Conservation (phyloP, 2,888 invertebrate genomes). For the Pterostichus niger region DNA sequence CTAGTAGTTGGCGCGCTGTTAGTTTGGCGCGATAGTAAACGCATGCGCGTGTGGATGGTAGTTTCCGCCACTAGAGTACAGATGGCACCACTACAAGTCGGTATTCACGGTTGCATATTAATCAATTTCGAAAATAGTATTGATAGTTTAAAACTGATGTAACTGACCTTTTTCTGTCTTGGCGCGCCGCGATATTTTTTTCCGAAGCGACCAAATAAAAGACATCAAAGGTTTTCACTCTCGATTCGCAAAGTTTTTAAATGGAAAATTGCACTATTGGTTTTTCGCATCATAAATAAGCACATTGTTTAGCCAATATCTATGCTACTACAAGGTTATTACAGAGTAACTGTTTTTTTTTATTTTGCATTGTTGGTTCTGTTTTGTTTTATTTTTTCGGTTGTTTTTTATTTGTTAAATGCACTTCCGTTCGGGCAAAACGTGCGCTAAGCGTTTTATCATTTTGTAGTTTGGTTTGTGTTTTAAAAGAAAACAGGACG, state of each 20-base stretch:
- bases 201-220: slow-evolving; percentile 62
- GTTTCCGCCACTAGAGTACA: slow-evolving; percentile 73
- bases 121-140: slow-evolving; percentile 66
- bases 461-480: slow-evolving; percentile 38
- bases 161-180: slow-evolving; percentile 64
- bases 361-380: slow-evolving; percentile 52
- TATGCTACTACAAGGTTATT: slow-evolving; percentile 65
- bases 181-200: slow-evolving; percentile 59
- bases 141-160: slow-evolving; percentile 51
- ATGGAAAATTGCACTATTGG: slow-evolving; percentile 67
- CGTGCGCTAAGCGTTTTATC: slow-evolving; percentile 57
- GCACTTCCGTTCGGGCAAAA: slow-evolving; percentile 51
- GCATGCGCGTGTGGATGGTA: slow-evolving; percentile 65
- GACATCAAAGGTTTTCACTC: slow-evolving; percentile 67
- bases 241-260: slow-evolving; percentile 65
- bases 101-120: slow-evolving; percentile 55
- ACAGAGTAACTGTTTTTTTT: slow-evolving; percentile 44
- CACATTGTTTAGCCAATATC: slow-evolving; percentile 65
- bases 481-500: slow-evolving; percentile 51
- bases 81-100: slow-evolving; percentile 71
- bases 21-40: slow-evolving; percentile 61
- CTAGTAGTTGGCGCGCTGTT: slow-evolving; percentile 59
- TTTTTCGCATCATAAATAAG: slow-evolving; percentile 65
- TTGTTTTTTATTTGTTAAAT: slow-evolving; percentile 58
- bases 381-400: slow-evolving; percentile 59